Conservation (phyloP, 1,140 invertebrate species). For the Watersipora subatra region DNA sequence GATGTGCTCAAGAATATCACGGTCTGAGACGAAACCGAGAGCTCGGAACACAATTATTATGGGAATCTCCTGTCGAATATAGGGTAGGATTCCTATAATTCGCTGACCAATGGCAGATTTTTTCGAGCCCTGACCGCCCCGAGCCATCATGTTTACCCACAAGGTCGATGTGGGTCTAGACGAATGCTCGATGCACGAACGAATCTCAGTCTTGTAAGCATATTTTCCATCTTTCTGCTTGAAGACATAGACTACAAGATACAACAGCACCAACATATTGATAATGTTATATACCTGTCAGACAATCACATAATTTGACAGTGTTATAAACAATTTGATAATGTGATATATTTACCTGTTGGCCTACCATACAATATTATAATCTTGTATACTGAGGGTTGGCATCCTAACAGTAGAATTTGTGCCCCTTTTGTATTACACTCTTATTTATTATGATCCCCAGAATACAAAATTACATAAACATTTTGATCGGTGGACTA, state of each 20-base stretch:
- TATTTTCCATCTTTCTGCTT: constrained; percentile 90
- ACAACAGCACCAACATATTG: constrained; percentile 6
- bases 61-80: constrained; percentile 95
- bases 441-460: too few species aligned
- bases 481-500: too few species aligned
- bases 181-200: constrained; percentile 86
- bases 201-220: constrained; percentile 90
- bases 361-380: too few species aligned
- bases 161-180: constrained; percentile 85
- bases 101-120: constrained; percentile 95
- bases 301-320: too few species aligned
- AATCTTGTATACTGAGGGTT: too few species aligned
- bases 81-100: constrained; percentile 92
- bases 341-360: too few species aligned
- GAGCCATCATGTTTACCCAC: constrained; percentile 98
- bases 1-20: constrained; percentile 96
- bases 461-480: too few species aligned
- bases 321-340: too few species aligned
- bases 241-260: constrained; percentile 76
- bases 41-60: constrained; percentile 97
- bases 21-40: constrained; percentile 91
- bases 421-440: too few species aligned
- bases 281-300: too few species aligned
- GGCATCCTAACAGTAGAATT: too few species aligned
- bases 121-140: constrained; percentile 78